Percentiles rank a stretch among this genome's conserved stretches.
phyloP scores from a whole-genome alignment of 2,113 vertebrate genomes.

The Cariama cristata region DNA sequence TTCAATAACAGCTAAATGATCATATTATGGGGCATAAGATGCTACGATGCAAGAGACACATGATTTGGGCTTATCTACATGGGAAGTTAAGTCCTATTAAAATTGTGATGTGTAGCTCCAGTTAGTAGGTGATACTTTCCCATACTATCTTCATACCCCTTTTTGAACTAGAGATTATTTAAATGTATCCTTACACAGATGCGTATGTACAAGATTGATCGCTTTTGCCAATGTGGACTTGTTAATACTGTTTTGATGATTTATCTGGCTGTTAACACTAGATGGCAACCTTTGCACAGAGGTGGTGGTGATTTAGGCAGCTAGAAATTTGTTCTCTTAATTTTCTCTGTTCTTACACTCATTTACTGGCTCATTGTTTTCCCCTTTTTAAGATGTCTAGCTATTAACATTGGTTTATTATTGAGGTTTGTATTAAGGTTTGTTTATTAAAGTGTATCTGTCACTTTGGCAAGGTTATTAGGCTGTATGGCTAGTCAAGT shows the following conservation, averaged over 20 bases:
- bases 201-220: neutral
- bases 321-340: neutral
- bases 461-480: neutral
- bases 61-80: neutral
- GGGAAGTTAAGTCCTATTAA: neutral
- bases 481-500: neutral
- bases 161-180: neutral
- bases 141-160: too few species aligned
- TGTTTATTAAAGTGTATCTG: neutral
- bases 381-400: neutral
- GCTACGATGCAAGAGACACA: neutral
- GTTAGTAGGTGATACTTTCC: neutral
- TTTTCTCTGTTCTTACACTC: neutral
- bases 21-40: neutral
- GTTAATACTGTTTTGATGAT: neutral
- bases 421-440: neutral
- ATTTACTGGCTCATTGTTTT: neutral
- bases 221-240: neutral
- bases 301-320: too few species aligned
- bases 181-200: rapidly evolving
- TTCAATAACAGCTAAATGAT: rapidly evolving
- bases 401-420: neutral
- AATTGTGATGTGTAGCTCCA: neutral
- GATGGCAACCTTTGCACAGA: neutral
- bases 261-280: neutral